Evolutionary conservation across 2,113 vertebrate species (phyloP).

Genomic region (Lucifuga dentata): DNA sequence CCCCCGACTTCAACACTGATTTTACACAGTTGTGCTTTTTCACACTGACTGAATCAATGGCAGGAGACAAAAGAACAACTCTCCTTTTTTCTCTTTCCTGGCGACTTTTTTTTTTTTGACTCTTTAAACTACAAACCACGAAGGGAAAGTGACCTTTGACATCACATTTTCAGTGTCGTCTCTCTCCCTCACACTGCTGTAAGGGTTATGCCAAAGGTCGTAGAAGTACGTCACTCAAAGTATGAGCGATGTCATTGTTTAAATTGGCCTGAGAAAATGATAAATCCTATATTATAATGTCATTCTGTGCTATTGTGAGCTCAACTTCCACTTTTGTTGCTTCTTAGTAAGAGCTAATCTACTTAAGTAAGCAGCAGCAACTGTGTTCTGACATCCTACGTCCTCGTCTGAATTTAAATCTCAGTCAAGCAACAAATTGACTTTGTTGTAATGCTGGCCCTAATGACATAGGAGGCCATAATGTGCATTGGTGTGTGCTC

Average conservation of each 20-base stretch:
- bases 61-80: constrained; percentile 77
- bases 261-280: constrained; percentile 53
- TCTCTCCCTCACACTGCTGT: constrained; percentile 52
- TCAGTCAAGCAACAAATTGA: constrained; percentile 65
- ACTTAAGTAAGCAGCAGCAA: background rate
- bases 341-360: background rate
- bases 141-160: constrained; percentile 81
- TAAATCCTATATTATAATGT: constrained; percentile 26
- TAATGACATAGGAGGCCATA: constrained; percentile 59
- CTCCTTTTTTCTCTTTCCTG: constrained; percentile 61
- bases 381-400: constrained; percentile 7
- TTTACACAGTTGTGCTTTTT: constrained; percentile 86
- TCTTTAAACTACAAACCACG: constrained; percentile 76
- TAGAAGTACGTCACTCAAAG: constrained; percentile 55
- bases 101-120: constrained; percentile 46
- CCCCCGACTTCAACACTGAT: constrained; percentile 81
- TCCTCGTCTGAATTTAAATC: constrained; percentile 34
- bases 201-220: constrained; percentile 77
- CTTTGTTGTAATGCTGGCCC: constrained; percentile 51
- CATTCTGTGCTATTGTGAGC: background rate
- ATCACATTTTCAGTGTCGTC: constrained; percentile 69
- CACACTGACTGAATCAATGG: constrained; percentile 78
- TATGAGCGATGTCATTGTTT: constrained; percentile 74
- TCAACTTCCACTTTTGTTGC: background rate
- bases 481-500: constrained; percentile 71